Evolutionary conservation across 2,797 vertebrate genomes (phyloP), one percentile per base, ranked within the genome.

Genomic region (Mormyrops boulengeri): DNA sequence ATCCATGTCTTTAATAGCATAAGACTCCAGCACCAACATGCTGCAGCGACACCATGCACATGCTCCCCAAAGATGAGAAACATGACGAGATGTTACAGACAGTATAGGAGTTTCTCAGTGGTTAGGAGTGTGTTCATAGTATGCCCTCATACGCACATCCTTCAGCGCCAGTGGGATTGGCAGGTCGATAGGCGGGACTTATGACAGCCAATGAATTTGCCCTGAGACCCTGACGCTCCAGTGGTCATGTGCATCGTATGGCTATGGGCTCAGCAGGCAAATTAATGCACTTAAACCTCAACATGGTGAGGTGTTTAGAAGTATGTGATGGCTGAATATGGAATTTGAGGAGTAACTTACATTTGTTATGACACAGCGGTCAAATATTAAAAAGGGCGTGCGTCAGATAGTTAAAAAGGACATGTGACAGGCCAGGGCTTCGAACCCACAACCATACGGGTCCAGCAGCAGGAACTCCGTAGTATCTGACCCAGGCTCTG

Each of bases 401-500:
- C 2, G 12, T 34, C 69, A 6, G 66, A 5, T 73, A 73, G 38
- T 19, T 34, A 4, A 77, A 14, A 41, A 41, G 69, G 14, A 77
- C 12, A 77, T 17, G 9, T 77, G 30, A 77, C 34, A 41, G 69
- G 34, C 34, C 8, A 14, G 69, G 34, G 69, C 30, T 77, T 77
- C 34, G 6, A 38, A 77, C 69, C 34, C 14, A 6, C 69, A 17
- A 41, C 34, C 34, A 41, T 41, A 41, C 17, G 5, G 34, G 69
- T 41, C 30, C 30, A 14, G 26, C 12, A 8, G 19, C 44, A 11
- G 38, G 11, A 87, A 38, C 22, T 57, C 4, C 8, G 8, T 38
- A 8, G 82, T 50, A 88, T 38, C 53, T 87, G 88, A 88, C 19
- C 89, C 49, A 41, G 84, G 57, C 38, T 86, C 87, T 84, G 90